Conservation (phyloP, 2,797 vertebrate genomes). For the Setipinna tenuifilis region DNA sequence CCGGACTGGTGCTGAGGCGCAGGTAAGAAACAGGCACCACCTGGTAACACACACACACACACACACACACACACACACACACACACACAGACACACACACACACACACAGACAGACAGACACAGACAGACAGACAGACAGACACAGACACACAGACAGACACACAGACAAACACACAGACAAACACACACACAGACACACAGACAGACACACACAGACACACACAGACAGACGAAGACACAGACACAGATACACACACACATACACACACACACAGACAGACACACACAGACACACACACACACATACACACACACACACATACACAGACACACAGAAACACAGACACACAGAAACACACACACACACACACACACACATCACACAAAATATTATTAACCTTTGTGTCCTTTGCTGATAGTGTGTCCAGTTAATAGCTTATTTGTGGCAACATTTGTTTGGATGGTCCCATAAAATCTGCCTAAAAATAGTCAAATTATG, state of each 20-base stretch:
- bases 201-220: neutral
- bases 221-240: neutral
- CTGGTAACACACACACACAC: slow-evolving; percentile 64
- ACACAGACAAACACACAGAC: neutral
- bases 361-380: no score
- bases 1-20: slow-evolving; percentile 82
- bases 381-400: no score
- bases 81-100: neutral
- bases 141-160: no score
- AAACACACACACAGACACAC: neutral
- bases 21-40: slow-evolving; percentile 91
- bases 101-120: neutral
- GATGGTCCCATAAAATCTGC: no score
- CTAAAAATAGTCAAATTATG: no score
- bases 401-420: no score
- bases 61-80: neutral
- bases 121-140: no score
- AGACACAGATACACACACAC: no score
- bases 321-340: neutral
- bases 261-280: neutral
- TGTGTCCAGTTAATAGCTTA: no score
- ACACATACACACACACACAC: neutral
- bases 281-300: neutral
- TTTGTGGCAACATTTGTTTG: no score
- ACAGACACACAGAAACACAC: no score